These are phyloP conservation scores for Zaprionus taronus DNA, from an alignment of 1,140 invertebrate species.

Conservation along the genomic window DNA sequence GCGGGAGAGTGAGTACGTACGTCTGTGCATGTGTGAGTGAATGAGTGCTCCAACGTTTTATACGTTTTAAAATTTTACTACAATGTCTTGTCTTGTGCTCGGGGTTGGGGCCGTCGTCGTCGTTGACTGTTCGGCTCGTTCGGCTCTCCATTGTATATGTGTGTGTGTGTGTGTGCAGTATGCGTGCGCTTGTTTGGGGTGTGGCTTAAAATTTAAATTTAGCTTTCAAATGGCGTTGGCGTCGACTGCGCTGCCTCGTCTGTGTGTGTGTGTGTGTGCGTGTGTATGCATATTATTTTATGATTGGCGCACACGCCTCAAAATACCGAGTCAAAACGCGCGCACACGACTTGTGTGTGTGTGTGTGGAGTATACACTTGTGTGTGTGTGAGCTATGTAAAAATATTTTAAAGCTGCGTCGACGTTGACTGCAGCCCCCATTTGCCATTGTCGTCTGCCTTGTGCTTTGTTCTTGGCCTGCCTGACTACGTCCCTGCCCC, in stretches of 20 bases:
- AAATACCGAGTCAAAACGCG: constrained; percentile 59
- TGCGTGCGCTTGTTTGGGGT: constrained; percentile 80
- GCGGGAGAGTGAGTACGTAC: neutral
- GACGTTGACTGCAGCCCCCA: constrained; percentile 62
- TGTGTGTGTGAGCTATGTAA: constrained; percentile 64
- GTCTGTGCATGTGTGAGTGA: constrained; percentile 38
- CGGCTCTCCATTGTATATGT: constrained; percentile 62
- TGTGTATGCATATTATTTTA: constrained; percentile 82
- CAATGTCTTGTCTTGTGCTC: constrained; percentile 42
- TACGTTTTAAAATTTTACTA: constrained; percentile 78
- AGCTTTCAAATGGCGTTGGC: constrained; percentile 74
- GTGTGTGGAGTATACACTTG: neutral
- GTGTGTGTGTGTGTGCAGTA: constrained; percentile 55
- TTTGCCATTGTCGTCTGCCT: constrained; percentile 62
- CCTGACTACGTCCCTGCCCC: neutral
- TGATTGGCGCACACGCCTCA: constrained; percentile 71
- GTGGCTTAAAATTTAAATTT: constrained; percentile 84
- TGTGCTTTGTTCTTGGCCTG: constrained; percentile 62
- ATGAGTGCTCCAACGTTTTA: constrained; percentile 66
- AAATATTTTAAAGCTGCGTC: constrained; percentile 81
- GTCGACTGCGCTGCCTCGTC: constrained; percentile 31
- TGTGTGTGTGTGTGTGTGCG: constrained; percentile 35
- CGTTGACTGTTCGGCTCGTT: constrained; percentile 47
- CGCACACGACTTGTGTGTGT: constrained; percentile 23
- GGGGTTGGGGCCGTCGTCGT: constrained; percentile 43